These are phyloP conservation scores for Carapus acus DNA, from an alignment of 2,797 vertebrate species.

Conservation along the genomic window DNA sequence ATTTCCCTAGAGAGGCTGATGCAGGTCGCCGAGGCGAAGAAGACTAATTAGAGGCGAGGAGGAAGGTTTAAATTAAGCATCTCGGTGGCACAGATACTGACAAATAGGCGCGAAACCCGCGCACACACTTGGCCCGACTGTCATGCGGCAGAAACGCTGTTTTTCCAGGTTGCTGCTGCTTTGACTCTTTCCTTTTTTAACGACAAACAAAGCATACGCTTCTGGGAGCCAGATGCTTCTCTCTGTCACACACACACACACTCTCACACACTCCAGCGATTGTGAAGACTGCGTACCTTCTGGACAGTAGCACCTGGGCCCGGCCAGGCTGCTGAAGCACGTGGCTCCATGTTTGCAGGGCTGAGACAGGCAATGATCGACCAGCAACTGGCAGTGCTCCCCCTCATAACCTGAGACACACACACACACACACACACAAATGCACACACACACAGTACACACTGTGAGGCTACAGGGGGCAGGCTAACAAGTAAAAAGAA, in stretches of 20 bases:
- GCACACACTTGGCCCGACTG: background rate
- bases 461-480: no score
- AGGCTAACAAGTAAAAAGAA: background rate
- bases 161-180: background rate
- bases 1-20: slow-evolving; percentile 53
- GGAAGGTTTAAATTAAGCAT: slow-evolving; percentile 68
- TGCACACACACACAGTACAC: background rate
- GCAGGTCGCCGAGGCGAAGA: slow-evolving; percentile 46
- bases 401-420: slow-evolving; percentile 83
- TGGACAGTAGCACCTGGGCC: slow-evolving; percentile 85
- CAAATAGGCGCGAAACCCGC: slow-evolving; percentile 28
- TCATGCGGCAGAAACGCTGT: no score
- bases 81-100: slow-evolving; percentile 66
- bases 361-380: slow-evolving; percentile 84
- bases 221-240: no score
- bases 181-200: slow-evolving; percentile 1
- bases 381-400: slow-evolving; percentile 82
- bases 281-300: slow-evolving; percentile 75
- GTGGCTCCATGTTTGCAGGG: slow-evolving; percentile 89
- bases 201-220: no score
- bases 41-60: slow-evolving; percentile 66
- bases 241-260: slow-evolving; percentile 1
- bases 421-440: slow-evolving; percentile 22
- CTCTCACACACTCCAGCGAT: slow-evolving; percentile 1
- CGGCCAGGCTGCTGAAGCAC: slow-evolving; percentile 78